Conservation (phyloP, 2,113 vertebrate species). For the Miniopterus natalensis region DNA sequence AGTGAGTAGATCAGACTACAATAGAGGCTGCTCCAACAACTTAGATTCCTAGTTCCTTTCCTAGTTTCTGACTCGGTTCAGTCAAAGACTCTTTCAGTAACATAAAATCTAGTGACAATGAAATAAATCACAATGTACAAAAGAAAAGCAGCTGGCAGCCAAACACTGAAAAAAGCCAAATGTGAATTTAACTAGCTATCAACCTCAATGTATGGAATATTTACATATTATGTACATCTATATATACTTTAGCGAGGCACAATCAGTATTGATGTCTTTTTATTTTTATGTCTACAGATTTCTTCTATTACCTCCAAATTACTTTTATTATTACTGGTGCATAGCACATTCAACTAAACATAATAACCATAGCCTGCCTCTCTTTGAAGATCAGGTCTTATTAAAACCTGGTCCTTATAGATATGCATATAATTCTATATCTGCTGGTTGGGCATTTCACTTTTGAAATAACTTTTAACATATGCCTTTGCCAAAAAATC, state of each 20-base stretch:
- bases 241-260: neutral
- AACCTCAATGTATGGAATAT: conserved; percentile 81
- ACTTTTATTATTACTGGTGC: conserved; percentile 80
- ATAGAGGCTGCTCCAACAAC: conserved; percentile 15
- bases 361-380: neutral
- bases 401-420: neutral
- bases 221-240: conserved; percentile 70
- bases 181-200: conserved; percentile 84
- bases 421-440: neutral
- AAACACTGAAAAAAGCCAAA: conserved; percentile 86
- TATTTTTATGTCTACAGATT: conserved; percentile 13
- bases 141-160: conserved; percentile 87
- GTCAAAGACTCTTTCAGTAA: conserved; percentile 85
- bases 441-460: neutral
- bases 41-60: conserved; percentile 74
- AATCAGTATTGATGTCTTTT: conserved; percentile 8
- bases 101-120: conserved; percentile 87
- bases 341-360: conserved; percentile 68
- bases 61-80: conserved; percentile 80
- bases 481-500: neutral
- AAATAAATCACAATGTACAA: conserved; percentile 88
- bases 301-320: conserved; percentile 76
- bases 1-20: conserved; percentile 81
- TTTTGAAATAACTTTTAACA: conserved; percentile 38
- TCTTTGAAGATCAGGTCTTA: neutral